Evolutionary conservation across 2,113 vertebrate species (phyloP).

Genomic region (Leptocoma aspasia): DNA sequence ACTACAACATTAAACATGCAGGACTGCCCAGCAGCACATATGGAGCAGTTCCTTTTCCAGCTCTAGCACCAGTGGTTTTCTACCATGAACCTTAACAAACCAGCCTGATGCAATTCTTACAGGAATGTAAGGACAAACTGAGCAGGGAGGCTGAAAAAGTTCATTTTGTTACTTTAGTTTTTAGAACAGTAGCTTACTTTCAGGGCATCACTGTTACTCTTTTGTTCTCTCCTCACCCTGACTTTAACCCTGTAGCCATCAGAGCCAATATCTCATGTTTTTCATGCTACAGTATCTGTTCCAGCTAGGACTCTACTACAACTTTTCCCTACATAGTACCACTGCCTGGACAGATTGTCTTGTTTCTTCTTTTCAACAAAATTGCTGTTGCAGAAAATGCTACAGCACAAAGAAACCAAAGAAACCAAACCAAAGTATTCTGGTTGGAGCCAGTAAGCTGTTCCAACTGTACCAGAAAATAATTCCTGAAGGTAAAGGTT

Average conservation of each 20-base stretch:
- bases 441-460: not conserved
- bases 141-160: not conserved
- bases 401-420: not conserved
- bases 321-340: not conserved
- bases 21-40: not conserved
- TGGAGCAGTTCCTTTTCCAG: not conserved
- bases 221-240: not conserved
- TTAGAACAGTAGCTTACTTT: not conserved
- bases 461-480: not conserved
- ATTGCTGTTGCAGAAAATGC: not conserved
- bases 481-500: not conserved
- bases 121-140: not conserved
- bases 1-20: not conserved
- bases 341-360: not conserved
- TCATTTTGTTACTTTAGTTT: not conserved
- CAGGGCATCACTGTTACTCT: not conserved
- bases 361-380: not conserved
- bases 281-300: not conserved
- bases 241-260: not conserved
- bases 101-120: not conserved
- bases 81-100: not conserved
- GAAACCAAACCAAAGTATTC: not conserved
- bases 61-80: not conserved
- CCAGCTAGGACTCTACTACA: not conserved
- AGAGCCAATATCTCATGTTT: not conserved